Evolutionary conservation across 2,888 invertebrate genomes (phyloP), one percentile per base, ranked within the genome.

Genomic region (Pyrocoelia pectoralis): DNA sequence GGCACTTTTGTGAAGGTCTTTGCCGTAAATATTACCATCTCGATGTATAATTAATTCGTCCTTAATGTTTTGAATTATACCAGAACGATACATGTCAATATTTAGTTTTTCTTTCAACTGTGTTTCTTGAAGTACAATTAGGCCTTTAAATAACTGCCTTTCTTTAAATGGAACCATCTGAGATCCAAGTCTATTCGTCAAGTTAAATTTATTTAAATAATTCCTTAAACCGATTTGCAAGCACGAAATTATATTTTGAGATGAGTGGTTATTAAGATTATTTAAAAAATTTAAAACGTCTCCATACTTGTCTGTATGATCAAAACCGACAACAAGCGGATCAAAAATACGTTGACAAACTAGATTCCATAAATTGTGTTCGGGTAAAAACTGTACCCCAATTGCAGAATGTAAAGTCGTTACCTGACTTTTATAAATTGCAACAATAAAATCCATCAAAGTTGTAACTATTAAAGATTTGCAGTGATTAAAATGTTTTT

Each of bases 121-220:
- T 51, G 63, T 65, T 33, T 67, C 65, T 49, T 68, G 67, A 18
- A 78, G 46, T 5, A 75, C 57, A 10, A 74, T 29, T 41, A 77
- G 64, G 5, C 79, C 78, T 65, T 73, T 74, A 12, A 79, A 56
- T 33, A 75, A 38, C 46, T 72, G 73, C 55, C 75, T 68, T 61
- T 79, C 74, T 33, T 71, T 69, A 3, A 72, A 58, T 5, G 70
- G 53, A 17, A 76, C 71, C 38, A 71, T 68, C 43, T 41, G 64
- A 5, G 49, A 10, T 24, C 72, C 72, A 10, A 77, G 67, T 62
- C 72, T 68, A 10, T 73, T 67, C 29, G 71, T 48, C 17, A 58
- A 58, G 17, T n/a, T 17, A 18, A 46, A 15, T 17, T 18, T 15
- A 43, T 46, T 46, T 5, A 46, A 8, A 17, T 46, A 18, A 17